Conservation (phyloP, 1,140 invertebrate genomes). For the Drosophila nannoptera region DNA sequence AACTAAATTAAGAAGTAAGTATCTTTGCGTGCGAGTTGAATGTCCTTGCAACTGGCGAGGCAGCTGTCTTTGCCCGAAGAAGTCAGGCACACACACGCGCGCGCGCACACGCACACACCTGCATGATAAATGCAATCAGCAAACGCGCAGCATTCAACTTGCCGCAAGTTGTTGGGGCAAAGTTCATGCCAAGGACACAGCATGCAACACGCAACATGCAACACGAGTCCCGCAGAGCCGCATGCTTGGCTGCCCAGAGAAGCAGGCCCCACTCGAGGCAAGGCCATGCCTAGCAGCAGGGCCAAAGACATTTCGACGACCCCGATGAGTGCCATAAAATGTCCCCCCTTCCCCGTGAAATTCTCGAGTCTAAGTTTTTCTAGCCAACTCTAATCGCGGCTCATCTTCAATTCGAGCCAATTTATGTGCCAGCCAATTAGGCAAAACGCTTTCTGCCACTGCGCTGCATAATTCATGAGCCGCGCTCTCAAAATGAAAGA, state of each 20-base stretch:
- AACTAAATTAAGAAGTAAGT: too few relatives aligned
- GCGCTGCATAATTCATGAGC: conserved; percentile 39
- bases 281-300: conserved; percentile 5
- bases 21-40: too few relatives aligned
- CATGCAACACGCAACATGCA: conserved; percentile 6
- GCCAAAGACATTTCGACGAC: too few relatives aligned
- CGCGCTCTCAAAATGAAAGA: not conserved
- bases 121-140: conserved; percentile 72
- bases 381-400: not conserved
- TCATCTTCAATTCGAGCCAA: conserved; percentile 15
- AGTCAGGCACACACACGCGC: conserved; percentile 24
- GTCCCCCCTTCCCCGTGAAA: too few relatives aligned
- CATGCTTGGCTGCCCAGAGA: conserved; percentile 1
- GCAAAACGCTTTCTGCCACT: conserved; percentile 30
- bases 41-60: too few relatives aligned
- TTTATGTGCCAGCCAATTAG: conserved; percentile 35
- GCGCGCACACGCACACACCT: conserved; percentile 31
- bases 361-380: not conserved
- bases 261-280: conserved; percentile 19
- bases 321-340: too few relatives aligned
- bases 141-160: conserved; percentile 35
- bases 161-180: conserved; percentile 65
- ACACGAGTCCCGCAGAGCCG: not conserved
- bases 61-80: not conserved
- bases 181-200: conserved; percentile 59